These are phyloP conservation scores for Clinocottus analis DNA, from an alignment of 2,113 vertebrate genomes.

Conservation along the genomic window DNA sequence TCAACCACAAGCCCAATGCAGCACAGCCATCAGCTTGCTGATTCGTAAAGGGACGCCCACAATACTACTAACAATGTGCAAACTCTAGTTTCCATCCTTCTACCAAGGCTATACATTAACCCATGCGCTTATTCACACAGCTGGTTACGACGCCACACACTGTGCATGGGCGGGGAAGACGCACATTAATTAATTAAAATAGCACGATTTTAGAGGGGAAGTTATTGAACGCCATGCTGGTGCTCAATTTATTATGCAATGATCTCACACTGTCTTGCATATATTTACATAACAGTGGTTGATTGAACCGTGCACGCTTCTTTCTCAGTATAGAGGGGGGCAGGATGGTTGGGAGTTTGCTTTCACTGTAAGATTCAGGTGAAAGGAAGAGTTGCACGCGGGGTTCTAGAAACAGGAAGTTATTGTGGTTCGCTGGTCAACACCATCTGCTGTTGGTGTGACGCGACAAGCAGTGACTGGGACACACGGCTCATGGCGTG, in stretches of 20 bases:
- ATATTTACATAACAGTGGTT: neutral
- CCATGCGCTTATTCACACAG: neutral
- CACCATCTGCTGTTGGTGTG: neutral
- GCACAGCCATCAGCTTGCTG: neutral
- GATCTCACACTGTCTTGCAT: slow-evolving; percentile 2
- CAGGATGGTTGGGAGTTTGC: neutral
- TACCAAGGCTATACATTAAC: neutral
- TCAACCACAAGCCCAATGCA: neutral
- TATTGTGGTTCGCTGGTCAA: neutral
- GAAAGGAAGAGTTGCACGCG: neutral
- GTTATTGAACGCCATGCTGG: neutral
- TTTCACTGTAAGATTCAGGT: neutral
- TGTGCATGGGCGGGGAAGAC: neutral
- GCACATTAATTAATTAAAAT: slow-evolving; percentile 9
- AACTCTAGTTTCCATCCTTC: neutral
- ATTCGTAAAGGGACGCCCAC: neutral
- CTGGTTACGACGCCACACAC: neutral
- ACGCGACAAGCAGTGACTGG: neutral
- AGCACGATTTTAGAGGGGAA: neutral
- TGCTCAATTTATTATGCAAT: neutral
- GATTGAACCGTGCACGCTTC: neutral
- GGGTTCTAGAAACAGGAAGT: neutral
- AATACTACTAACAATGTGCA: neutral
- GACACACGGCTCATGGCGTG: too few relatives aligned
- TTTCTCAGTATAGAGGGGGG: neutral